Evolutionary conservation across 2,888 invertebrate genomes (phyloP), one percentile per base, ranked within the genome.

Genomic region (Cylloceria caligata): DNA sequence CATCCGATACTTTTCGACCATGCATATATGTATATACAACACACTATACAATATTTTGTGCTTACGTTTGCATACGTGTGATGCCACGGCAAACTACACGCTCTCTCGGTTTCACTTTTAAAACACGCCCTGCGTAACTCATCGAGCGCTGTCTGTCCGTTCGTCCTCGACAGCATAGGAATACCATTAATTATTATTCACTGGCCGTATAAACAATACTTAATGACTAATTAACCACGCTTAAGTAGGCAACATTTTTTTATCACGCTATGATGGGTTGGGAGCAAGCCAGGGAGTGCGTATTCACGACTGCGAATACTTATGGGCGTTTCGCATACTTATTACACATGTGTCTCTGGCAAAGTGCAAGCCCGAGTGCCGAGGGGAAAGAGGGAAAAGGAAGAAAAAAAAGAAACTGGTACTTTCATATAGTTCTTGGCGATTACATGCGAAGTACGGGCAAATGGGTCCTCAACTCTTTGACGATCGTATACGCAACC

Each of bases 351-450:
- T 60, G 76, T 64, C 62, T 81, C 49, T 65, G 60, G 62, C 74
- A 73, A 76, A 80, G 72, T 49, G 45, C 52, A n/a, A 13, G 42
- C 64, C 60, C 27, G 34, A 67, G 73, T 65, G 62, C 24, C 52
- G 57, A 16, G 42, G 24, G 19, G 64, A 62, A 16, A 52, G 30
- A 73, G 42, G 65, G 72, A 71, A 84, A 80, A 80, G 80, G 74
- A 4, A 5, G 30, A 60, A 80, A 76, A 36, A 71, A 81, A 78
- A 80, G 83, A 75, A 57, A 55, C 72, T 42, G 64, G 82, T 77
- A 77, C 83, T 85, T 85, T 86, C 85, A 82, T 85, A 83, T 84
- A 84, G 83, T 85, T 87, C 81, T 81, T 76, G 57, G 77, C 83
- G 86, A 87, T 87, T 86, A 84, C 83, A 80, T 52, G 80, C 57